Evolutionary conservation across 2,888 invertebrate species (phyloP).

Genomic region (Pomacea canaliculata): DNA sequence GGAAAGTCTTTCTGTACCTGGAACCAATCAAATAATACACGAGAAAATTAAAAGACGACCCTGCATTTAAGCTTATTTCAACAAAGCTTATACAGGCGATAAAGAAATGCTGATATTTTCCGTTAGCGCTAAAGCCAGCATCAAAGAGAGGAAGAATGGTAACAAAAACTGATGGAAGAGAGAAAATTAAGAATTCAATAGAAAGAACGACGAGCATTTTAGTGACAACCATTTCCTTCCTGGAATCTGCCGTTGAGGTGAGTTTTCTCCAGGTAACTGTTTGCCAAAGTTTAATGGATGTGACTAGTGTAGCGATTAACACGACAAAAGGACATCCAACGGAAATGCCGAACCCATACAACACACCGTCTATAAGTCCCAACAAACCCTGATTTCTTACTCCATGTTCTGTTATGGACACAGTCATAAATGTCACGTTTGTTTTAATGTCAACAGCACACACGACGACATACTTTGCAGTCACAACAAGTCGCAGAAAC

Average conservation of each 20-base stretch:
- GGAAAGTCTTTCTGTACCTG: neutral
- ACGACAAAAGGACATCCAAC: no score
- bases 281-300: neutral
- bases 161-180: neutral
- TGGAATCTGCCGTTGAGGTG: neutral
- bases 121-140: neutral
- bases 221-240: neutral
- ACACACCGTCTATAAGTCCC: no score
- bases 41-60: neutral
- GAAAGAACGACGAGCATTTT: conserved; percentile 8
- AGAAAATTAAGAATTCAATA: neutral
- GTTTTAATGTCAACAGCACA: no score
- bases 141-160: neutral
- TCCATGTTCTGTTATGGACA: no score
- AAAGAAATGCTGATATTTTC: neutral
- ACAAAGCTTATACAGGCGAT: neutral
- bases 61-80: neutral
- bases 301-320: no score
- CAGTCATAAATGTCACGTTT: no score
- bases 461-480: no score
- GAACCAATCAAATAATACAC: conserved; percentile 1
- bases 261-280: neutral
- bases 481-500: no score
- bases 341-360: no score
- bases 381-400: no score